These are phyloP conservation scores for Psettodes erumei DNA, from an alignment of 2,113 vertebrate species.

Conservation along the genomic window DNA sequence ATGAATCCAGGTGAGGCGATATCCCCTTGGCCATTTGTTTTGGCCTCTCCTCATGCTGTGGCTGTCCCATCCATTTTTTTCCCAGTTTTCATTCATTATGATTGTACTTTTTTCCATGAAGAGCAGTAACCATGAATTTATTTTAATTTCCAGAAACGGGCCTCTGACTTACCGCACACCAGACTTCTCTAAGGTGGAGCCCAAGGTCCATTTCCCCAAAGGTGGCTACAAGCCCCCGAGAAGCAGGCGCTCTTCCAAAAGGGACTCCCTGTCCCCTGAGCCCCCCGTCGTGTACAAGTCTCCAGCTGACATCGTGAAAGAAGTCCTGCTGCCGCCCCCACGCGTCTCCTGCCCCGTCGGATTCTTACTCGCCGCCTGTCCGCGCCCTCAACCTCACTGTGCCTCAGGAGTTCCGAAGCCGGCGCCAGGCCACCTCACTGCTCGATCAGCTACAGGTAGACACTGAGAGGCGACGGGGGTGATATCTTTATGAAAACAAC, in stretches of 20 bases:
- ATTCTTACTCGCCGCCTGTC: neutral
- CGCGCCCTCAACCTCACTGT: conserved; percentile 53
- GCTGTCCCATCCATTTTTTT: neutral
- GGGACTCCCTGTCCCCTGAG: neutral
- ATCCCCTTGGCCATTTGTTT: neutral
- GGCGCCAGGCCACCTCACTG: conserved; percentile 85
- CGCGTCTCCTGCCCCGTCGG: neutral
- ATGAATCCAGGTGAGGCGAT: conserved; percentile 65
- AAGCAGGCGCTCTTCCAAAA: conserved; percentile 59
- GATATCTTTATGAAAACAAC: neutral
- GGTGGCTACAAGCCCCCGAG: conserved; percentile 86
- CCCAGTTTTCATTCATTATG: neutral
- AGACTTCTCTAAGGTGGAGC: conserved; percentile 92
- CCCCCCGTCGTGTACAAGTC: conserved; percentile 86
- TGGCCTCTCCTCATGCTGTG: neutral
- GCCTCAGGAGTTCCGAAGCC: conserved; percentile 86
- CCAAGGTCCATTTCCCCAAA: conserved; percentile 87
- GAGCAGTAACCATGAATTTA: neutral
- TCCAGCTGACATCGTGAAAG: conserved; percentile 89
- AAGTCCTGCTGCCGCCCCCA: conserved; percentile 85
- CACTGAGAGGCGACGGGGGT: neutral
- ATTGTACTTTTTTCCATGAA: neutral
- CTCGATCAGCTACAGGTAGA: conserved; percentile 92
- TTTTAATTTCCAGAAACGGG: conserved; percentile 72
- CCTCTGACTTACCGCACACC: conserved; percentile 85